These are phyloP conservation scores for Hydrozoanthus tunicans DNA, from an alignment of 64 coral and sea anemone species.

Conservation along the genomic window DNA sequence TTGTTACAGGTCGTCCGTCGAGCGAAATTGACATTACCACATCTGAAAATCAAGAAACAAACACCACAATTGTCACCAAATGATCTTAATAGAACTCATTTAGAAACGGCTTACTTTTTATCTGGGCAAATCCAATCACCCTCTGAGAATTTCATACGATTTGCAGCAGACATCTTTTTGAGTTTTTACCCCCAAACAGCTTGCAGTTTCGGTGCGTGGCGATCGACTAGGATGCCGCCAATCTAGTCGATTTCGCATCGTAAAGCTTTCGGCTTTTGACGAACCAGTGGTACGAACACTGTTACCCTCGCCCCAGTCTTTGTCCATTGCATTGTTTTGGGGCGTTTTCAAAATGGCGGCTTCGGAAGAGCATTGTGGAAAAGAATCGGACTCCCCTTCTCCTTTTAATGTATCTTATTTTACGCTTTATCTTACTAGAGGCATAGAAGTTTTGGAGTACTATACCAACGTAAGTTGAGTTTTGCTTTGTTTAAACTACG, in stretches of 20 bases:
- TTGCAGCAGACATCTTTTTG: constrained; percentile 58
- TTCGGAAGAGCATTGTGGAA: constrained; percentile 64
- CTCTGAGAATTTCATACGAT: constrained; percentile 74
- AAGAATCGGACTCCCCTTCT: constrained; percentile 53
- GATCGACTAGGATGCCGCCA: background rate
- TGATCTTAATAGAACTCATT: background rate
- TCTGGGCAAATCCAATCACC: constrained; percentile 96
- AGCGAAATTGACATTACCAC: constrained; percentile 97
- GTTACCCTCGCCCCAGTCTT: constrained; percentile 34
- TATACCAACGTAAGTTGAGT: constrained; percentile 76
- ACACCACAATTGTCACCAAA: background rate
- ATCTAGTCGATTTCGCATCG: constrained; percentile 17
- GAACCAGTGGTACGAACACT: background rate
- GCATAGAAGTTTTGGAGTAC: constrained; percentile 88
- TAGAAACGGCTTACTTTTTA: constrained; percentile 64
- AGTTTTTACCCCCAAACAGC: background rate
- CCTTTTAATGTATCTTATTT: constrained; percentile 85
- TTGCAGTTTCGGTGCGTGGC: background rate
- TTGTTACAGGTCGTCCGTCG: constrained; percentile 91
- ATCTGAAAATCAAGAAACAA: constrained; percentile 64
- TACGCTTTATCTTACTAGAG: constrained; percentile 85
- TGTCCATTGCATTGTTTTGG: constrained; percentile 10
- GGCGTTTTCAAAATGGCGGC: constrained; percentile 89
- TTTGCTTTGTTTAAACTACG: background rate
- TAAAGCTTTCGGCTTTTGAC: background rate